Percentiles rank a stretch among this genome's conserved stretches.
These are phyloP conservation scores for Drosophila teissieri DNA, from an alignment of 1,140 invertebrate species.

Conservation along the genomic window DNA sequence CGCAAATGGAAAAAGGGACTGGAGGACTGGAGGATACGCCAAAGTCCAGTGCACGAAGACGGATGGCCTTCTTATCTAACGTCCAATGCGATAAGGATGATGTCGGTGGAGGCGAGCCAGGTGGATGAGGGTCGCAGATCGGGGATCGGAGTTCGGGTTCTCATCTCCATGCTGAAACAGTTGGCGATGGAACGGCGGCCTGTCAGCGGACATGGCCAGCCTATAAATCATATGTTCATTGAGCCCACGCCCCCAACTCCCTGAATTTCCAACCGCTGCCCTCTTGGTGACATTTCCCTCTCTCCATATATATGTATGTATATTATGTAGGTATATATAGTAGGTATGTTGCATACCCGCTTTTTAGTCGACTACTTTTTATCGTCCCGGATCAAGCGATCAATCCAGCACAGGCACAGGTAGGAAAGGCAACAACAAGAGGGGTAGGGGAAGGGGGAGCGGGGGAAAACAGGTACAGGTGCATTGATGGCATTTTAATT, in stretches of 20 bases:
- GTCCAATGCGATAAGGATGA: conserved; percentile 35
- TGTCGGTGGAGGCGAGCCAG: conserved; percentile 12
- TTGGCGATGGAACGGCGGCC: conserved; percentile 42
- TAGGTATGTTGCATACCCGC: conserved; percentile 12
- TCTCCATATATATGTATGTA: background rate
- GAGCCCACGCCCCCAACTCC: conserved; percentile 26
- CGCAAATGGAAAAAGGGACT: conserved; percentile 12
- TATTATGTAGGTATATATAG: background rate
- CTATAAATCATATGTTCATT: conserved; percentile 75
- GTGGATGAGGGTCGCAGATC: conserved; percentile 20
- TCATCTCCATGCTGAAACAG: conserved; percentile 23
- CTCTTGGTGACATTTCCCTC: conserved; percentile 60
- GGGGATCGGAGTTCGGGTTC: background rate
- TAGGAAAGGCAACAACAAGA: background rate
- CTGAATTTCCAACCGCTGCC: conserved; percentile 5
- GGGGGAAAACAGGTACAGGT: conserved; percentile 34
- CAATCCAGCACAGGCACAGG: conserved; percentile 30
- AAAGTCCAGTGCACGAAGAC: conserved; percentile 17
- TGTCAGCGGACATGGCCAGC: conserved; percentile 34
- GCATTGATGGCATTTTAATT: conserved; percentile 78
- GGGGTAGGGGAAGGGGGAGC: conserved; percentile 3
- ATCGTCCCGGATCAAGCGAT: conserved; percentile 63
- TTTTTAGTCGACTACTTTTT: conserved; percentile 32
- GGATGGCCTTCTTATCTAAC: conserved; percentile 49
- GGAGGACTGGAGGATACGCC: background rate